A percentile compares a stretch with the other conserved stretches of the same genome.
phyloP scores from a whole-genome alignment of 2,797 vertebrate species.

The Fratercula arctica region DNA sequence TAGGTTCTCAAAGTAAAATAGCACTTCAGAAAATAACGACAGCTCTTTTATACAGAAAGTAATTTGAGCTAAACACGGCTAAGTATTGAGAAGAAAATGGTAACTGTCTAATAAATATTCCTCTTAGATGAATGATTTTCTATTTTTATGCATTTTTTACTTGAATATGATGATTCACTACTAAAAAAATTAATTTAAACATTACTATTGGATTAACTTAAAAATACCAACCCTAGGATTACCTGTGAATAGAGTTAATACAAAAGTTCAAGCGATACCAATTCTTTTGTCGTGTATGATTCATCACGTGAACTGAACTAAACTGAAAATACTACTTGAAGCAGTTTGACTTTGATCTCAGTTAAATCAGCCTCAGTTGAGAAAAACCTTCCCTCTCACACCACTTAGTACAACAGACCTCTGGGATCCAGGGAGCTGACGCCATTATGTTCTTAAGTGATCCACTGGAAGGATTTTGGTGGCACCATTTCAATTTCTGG shows the following conservation, averaged over 20 bases:
- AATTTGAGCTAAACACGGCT: not conserved
- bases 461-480: not conserved
- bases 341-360: not conserved
- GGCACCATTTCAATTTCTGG: not conserved
- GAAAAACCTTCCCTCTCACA: not conserved
- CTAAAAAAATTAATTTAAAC: not conserved
- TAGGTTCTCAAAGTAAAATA: not conserved
- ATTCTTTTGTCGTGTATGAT: not conserved
- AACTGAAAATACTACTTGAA: not conserved
- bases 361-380: not conserved
- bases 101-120: slow-evolving; percentile 14
- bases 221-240: not conserved
- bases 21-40: slow-evolving; percentile 9
- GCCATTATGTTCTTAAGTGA: not conserved
- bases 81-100: not conserved
- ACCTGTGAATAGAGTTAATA: not conserved
- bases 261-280: not conserved
- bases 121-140: not conserved
- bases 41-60: not conserved
- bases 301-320: not conserved
- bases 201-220: not conserved
- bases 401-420: not conserved
- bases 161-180: not conserved
- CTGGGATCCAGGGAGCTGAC: not conserved
- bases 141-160: not conserved